Percentiles rank a stretch among this genome's conserved stretches.
phyloP scores from a whole-genome alignment of 2,888 invertebrate genomes.

The Meganola albula region DNA sequence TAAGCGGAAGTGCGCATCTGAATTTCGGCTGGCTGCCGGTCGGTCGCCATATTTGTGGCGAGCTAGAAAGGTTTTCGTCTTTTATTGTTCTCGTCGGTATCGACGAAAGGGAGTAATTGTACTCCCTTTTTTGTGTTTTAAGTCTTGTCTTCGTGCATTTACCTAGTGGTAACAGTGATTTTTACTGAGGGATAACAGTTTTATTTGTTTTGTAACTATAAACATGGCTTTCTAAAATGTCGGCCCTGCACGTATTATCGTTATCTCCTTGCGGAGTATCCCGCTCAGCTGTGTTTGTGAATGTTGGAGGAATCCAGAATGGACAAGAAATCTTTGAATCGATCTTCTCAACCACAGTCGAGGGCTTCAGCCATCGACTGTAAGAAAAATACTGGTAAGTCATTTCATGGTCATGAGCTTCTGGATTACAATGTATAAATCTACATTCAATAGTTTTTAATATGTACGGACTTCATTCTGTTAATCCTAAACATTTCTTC shows the following conservation, averaged over 20 bases:
- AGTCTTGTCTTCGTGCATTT: constrained; percentile 46
- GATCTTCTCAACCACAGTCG: constrained; percentile 81
- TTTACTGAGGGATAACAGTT: constrained; percentile 54
- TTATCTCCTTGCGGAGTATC: constrained; percentile 85
- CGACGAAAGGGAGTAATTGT: constrained; percentile 82
- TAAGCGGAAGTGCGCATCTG: constrained; percentile 64
- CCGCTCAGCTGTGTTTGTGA: constrained; percentile 74
- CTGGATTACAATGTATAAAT: no score
- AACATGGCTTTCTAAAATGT: constrained; percentile 92
- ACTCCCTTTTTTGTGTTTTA: constrained; percentile 75
- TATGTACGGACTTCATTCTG: no score
- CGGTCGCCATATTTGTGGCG: constrained; percentile 85
- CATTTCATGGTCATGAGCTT: constrained; percentile 38
- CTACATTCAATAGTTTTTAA: no score
- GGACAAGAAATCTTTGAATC: constrained; percentile 87
- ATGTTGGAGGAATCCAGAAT: constrained; percentile 80
- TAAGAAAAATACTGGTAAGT: constrained; percentile 84
- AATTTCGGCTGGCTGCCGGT: constrained; percentile 66
- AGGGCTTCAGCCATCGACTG: constrained; percentile 85
- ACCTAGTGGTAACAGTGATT: constrained; percentile 51
- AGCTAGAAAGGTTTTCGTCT: constrained; percentile 63
- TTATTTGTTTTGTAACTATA: constrained; percentile 77
- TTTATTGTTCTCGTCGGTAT: constrained; percentile 79
- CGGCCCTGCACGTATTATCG: constrained; percentile 81
- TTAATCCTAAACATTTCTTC: no score